Percentiles rank a stretch among this genome's conserved stretches.
These are phyloP conservation scores for Palythoa heliodiscus DNA, from an alignment of 92 coral and sea anemone species.

Conservation along the genomic window DNA sequence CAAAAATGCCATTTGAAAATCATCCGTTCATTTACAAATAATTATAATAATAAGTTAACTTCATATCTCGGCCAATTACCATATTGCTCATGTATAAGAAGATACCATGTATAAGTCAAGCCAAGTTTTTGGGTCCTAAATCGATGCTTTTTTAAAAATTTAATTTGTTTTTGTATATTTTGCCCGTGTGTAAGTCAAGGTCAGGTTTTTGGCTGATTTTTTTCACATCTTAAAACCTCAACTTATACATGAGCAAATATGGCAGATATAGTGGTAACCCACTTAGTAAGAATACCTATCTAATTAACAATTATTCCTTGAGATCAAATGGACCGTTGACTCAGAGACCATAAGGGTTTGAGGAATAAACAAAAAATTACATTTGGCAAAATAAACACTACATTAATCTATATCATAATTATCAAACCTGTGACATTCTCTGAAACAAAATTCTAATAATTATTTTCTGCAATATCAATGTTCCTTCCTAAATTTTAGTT, in stretches of 20 bases:
- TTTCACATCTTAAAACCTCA: too few relatives aligned
- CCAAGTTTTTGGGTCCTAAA: background rate
- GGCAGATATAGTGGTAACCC: too few relatives aligned
- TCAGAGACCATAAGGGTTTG: background rate
- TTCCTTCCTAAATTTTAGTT: background rate
- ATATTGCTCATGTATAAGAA: background rate
- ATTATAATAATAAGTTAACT: background rate
- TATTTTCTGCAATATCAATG: background rate
- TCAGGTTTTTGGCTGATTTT: too few relatives aligned
- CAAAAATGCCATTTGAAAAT: conserved; percentile 15
- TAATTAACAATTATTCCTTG: too few relatives aligned
- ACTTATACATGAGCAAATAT: too few relatives aligned
- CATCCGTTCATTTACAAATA: conserved; percentile 7
- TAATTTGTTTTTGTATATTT: background rate
- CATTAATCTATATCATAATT: background rate
- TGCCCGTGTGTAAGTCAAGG: background rate
- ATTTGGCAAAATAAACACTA: conserved; percentile 2
- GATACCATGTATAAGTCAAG: background rate
- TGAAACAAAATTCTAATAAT: background rate
- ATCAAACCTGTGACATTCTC: too few relatives aligned
- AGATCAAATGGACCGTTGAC: too few relatives aligned
- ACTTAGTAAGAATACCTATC: too few relatives aligned
- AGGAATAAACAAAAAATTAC: background rate
- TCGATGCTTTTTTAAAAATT: background rate
- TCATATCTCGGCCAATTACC: background rate